These are phyloP conservation scores for Scaptomyza pallida DNA, from an alignment of 1,140 invertebrate genomes.

Conservation along the genomic window DNA sequence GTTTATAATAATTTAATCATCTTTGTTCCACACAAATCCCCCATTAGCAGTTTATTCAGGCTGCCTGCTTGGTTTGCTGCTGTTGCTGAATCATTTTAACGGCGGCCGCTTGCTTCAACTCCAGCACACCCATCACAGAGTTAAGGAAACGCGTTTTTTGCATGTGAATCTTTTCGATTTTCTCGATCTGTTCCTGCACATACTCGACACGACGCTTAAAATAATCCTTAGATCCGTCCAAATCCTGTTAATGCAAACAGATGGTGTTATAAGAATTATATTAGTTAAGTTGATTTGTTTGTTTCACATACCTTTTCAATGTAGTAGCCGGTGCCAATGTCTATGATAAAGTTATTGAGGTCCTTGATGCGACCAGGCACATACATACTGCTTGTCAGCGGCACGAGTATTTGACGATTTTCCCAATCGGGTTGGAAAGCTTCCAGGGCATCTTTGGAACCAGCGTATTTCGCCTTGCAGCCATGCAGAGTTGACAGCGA, in stretches of 20 bases:
- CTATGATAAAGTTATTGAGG: conserved; percentile 93
- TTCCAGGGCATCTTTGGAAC: conserved; percentile 93
- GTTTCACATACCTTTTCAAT: conserved; percentile 90
- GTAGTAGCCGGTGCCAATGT: conserved; percentile 98
- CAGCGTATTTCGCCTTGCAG: conserved; percentile 94
- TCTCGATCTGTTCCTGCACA: conserved; percentile 97
- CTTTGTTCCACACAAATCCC: conserved; percentile 38
- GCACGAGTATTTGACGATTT: conserved; percentile 94
- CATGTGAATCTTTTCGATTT: conserved; percentile 92
- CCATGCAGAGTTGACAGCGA: conserved; percentile 94
- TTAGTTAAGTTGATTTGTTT: background rate
- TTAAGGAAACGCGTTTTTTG: conserved; percentile 95
- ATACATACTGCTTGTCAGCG: conserved; percentile 97
- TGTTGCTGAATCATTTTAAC: conserved; percentile 64
- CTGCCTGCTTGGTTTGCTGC: conserved; percentile 35
- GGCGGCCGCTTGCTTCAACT: conserved; percentile 86
- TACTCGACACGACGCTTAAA: conserved; percentile 96
- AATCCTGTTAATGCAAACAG: conserved; percentile 85
- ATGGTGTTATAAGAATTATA: background rate
- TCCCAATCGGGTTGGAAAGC: conserved; percentile 90
- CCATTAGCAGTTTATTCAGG: conserved; percentile 19
- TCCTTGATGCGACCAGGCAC: conserved; percentile 94
- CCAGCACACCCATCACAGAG: conserved; percentile 89
- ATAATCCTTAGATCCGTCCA: conserved; percentile 93
- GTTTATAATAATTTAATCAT: conserved; percentile 76